Base-by-base conservation (phyloP, 2,888 invertebrate genomes). In the Agonopterix arenella region DNA sequence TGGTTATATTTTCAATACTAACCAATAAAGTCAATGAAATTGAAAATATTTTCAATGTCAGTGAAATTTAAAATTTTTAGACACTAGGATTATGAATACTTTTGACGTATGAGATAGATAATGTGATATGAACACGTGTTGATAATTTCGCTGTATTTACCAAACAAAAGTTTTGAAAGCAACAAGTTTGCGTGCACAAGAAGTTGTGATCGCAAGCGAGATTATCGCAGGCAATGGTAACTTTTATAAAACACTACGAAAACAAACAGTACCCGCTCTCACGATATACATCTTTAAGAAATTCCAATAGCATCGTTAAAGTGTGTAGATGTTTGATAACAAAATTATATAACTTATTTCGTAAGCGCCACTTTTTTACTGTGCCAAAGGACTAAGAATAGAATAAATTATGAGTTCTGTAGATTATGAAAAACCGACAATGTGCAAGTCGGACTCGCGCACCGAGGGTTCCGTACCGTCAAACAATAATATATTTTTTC, bases 111-210 rank as follows among this genome's bases (percentile, higher is more conserved):
- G 28, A 28, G 28, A 28, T 7, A 28, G 28, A 28, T 28, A 28
- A 28, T 28, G 28, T 28, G 28, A 28, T 28, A 28, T 28, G 28
- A 28, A 28, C 28, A 28, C 5, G 28, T 28, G 28, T 28, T 28
- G 28, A 28, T 28, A 28, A 28, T 5, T n/a, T 28, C 2, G 5
- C 4, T 40, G 40, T 40, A 9, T 40, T 40, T 40, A 51, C 46
- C 44, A 52, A 53, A 56, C 58, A 61, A 40, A 61, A 64, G 60
- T 57, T 61, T 49, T 58, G 57, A 55, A 62, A 73, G 79, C 88
- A 88, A 88, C 88, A 88, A 79, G 88, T 88, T 88, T 46, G 86
- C 88, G 84, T 88, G 88, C 54, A 36, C 44, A 47, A 47, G 16
- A 54, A 51, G 52, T 58, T 36, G 48, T 56, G 63, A 58, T 60